Conservation (phyloP, 2,113 vertebrate species). For the Onychostruthus taczanowskii region DNA sequence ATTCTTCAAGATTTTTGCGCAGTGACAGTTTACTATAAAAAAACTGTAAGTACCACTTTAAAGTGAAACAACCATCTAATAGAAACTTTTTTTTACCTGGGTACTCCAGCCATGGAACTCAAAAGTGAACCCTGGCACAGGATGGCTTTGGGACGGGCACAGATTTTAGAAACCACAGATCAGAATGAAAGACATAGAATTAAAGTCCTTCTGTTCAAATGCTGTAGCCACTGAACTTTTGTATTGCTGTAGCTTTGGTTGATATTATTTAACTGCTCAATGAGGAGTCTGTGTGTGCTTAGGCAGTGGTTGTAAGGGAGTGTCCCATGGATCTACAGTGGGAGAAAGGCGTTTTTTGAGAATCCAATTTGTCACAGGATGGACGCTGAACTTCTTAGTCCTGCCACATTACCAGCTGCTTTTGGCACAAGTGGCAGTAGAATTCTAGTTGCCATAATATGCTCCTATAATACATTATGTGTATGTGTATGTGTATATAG, state of each 20-base stretch:
- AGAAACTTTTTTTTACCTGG: not conserved
- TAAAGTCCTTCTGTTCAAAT: not conserved
- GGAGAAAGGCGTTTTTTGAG: not conserved
- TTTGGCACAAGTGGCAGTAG: not conserved
- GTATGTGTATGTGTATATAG: not conserved
- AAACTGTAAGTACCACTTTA: not conserved
- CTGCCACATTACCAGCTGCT: not conserved
- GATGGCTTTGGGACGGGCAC: not conserved
- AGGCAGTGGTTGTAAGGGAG: not conserved
- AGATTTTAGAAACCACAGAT: not conserved
- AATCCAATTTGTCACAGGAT: not conserved
- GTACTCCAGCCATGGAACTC: not conserved
- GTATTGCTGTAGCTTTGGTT: not conserved
- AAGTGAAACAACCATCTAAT: not conserved
- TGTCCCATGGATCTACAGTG: not conserved
- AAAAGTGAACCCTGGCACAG: not conserved
- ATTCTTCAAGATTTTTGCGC: not conserved
- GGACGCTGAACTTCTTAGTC: not conserved
- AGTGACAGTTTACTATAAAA: not conserved
- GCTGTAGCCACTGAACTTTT: not conserved
- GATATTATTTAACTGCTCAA: not conserved
- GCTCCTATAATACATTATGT: not conserved
- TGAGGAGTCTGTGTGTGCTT: not conserved
- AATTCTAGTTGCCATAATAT: not conserved
- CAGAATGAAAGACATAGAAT: not conserved